Evolutionary conservation across 2,888 invertebrate species (phyloP), one percentile per base, ranked within the genome.

Genomic region (Cactoblastis cactorum): DNA sequence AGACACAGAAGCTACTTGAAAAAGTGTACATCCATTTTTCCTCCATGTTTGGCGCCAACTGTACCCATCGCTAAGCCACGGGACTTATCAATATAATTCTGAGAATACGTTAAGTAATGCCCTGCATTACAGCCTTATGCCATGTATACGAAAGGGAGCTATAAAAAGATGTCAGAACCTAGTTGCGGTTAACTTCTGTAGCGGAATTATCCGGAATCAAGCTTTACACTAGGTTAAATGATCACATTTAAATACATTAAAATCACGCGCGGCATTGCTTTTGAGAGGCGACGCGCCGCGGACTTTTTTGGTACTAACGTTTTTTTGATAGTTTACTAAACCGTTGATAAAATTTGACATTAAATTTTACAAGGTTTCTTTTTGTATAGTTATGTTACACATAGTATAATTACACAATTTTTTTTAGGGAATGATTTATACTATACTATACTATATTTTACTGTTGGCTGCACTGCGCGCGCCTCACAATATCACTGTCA

Each of bases 121-220:
- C 51, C 51, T 54, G 79, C 83, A 86, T 89, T 86, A 79, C 89
- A 91, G 92, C 93, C 93, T 93, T 93, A 92, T 90, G 90, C 91
- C 91, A 92, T 92, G 93, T 93, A 93, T 93, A 93, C 93, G 93
- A 92, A 76, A 69, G 81, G 77, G 69, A 74, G 79, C 87, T 78
- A 77, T 71, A 71, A 70, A 75, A 75, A 28, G n/a, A n/a, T 70
- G 75, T 78, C 76, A 73, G 78, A 77, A 74, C 77, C 77, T 80
- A 77, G 78, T 78, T 76, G 67, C 71, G 74, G 71, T 76, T 70
- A 68, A 66, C 71, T 76, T 64, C 65, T 66, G 74, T 76, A 77
- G 76, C 70, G 67, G 65, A 69, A 64, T 77, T 79, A 80, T 76
- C 83, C 78, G 76, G 41, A 73, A 74, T 75, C 75, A 83, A 87